phyloP scores from a whole-genome alignment of 2,888 invertebrate species.

The Philereme vetulata region DNA sequence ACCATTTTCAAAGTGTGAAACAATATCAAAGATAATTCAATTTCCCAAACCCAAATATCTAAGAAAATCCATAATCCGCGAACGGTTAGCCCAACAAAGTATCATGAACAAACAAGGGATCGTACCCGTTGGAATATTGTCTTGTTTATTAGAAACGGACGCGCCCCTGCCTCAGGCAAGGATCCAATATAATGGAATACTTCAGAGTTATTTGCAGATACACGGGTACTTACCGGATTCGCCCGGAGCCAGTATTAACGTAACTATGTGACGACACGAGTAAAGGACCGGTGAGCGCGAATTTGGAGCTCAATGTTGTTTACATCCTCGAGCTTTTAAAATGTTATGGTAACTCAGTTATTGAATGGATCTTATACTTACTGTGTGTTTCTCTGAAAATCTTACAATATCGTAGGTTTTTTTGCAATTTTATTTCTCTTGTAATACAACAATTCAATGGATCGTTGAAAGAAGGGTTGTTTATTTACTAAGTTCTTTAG shows the following conservation, averaged over 20 bases:
- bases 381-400: slow-evolving; percentile 17
- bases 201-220: slow-evolving; percentile 81
- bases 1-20: slow-evolving; percentile 9
- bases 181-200: slow-evolving; percentile 83
- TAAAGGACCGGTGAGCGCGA: slow-evolving; percentile 42
- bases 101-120: slow-evolving; percentile 64
- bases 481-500: no score
- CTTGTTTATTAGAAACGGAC: slow-evolving; percentile 80
- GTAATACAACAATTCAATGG: not conserved
- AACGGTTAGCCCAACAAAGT: slow-evolving; percentile 54
- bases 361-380: slow-evolving; percentile 3
- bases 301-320: slow-evolving; percentile 35
- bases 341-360: slow-evolving; percentile 13
- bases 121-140: slow-evolving; percentile 66
- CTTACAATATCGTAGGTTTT: not conserved
- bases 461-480: not conserved
- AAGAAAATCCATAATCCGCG: slow-evolving; percentile 46
- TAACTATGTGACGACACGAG: slow-evolving; percentile 68
- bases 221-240: slow-evolving; percentile 70
- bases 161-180: slow-evolving; percentile 71
- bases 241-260: slow-evolving; percentile 74
- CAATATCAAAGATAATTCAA: slow-evolving; percentile 25
- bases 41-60: slow-evolving; percentile 32
- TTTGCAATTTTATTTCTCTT: not conserved
- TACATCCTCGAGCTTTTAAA: slow-evolving; percentile 29